Conservation (phyloP, 2,797 vertebrate species). For the Amblyraja radiata region DNA sequence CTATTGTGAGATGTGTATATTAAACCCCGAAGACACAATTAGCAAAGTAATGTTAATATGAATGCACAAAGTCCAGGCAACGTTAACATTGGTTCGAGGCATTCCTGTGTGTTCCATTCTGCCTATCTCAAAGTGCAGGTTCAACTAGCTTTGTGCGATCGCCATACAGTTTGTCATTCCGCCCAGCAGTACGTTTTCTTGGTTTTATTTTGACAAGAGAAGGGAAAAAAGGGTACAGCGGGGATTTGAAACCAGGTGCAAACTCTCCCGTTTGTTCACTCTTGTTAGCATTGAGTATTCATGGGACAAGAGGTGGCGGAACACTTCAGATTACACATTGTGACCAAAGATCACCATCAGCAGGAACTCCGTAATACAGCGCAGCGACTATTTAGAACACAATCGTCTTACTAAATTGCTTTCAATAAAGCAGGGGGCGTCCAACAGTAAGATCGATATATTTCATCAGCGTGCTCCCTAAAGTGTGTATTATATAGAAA, state of each 20-base stretch:
- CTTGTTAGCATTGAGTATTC: not conserved
- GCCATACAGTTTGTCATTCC: not conserved
- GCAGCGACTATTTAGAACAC: not conserved
- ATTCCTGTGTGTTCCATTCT: not conserved
- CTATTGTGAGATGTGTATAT: not conserved
- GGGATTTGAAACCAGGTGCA: conserved; percentile 16
- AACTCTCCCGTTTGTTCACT: not conserved
- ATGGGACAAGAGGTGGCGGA: conserved; percentile 12
- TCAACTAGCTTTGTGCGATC: not conserved
- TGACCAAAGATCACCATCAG: conserved; percentile 3
- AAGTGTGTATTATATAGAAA: not conserved
- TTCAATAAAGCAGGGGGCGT: not conserved
- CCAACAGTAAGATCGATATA: not conserved
- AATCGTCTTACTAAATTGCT: not conserved
- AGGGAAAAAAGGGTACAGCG: not conserved
- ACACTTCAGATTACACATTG: conserved; percentile 8
- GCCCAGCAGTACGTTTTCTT: not conserved
- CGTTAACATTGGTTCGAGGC: not conserved
- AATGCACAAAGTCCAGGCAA: not conserved
- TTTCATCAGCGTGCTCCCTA: not conserved
- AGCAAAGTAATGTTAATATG: not conserved
- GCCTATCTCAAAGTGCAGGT: not conserved
- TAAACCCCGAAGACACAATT: not conserved
- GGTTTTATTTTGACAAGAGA: not conserved
- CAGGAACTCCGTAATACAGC: conserved; percentile 6